Conservation (phyloP, 2,888 invertebrate species). For the Drosophila demipolita region DNA sequence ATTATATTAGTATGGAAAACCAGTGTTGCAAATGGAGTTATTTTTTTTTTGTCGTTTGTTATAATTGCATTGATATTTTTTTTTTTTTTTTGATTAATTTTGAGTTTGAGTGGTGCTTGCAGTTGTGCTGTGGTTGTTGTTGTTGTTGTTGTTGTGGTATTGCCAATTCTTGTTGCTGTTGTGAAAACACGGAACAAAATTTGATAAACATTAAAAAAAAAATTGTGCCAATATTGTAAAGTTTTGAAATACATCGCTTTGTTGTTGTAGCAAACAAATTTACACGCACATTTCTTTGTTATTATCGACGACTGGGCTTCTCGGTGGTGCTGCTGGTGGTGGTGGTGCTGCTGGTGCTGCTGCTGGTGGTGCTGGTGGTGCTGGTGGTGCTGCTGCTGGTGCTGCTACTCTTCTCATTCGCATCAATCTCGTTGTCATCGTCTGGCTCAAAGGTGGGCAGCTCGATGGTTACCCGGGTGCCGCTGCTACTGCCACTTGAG, state of each 20-base stretch:
- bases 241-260: slow-evolving; percentile 28
- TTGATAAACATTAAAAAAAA: slow-evolving; percentile 29
- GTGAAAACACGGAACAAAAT: slow-evolving; percentile 49
- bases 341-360: slow-evolving; percentile 28
- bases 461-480: slow-evolving; percentile 87
- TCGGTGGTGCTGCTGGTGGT: slow-evolving; percentile 30
- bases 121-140: slow-evolving; percentile 21
- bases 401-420: slow-evolving; percentile 45
- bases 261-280: slow-evolving; percentile 71
- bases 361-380: slow-evolving; percentile 26
- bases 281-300: slow-evolving; percentile 52
- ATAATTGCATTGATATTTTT: slow-evolving; percentile 3
- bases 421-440: slow-evolving; percentile 87
- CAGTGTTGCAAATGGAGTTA: slow-evolving; percentile 36
- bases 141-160: slow-evolving; percentile 40
- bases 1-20: slow-evolving; percentile 31
- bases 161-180: slow-evolving; percentile 51
- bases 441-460: slow-evolving; percentile 89
- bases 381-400: slow-evolving; percentile 24
- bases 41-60: background rate
- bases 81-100: slow-evolving; percentile 8
- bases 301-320: slow-evolving; percentile 14
- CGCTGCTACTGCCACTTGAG: slow-evolving; percentile 61
- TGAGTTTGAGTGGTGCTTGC: slow-evolving; percentile 22
- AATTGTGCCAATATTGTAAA: slow-evolving; percentile 23